Evolutionary conservation across 2,888 invertebrate species (phyloP).

Genomic region (Crossocerus cetratus): DNA sequence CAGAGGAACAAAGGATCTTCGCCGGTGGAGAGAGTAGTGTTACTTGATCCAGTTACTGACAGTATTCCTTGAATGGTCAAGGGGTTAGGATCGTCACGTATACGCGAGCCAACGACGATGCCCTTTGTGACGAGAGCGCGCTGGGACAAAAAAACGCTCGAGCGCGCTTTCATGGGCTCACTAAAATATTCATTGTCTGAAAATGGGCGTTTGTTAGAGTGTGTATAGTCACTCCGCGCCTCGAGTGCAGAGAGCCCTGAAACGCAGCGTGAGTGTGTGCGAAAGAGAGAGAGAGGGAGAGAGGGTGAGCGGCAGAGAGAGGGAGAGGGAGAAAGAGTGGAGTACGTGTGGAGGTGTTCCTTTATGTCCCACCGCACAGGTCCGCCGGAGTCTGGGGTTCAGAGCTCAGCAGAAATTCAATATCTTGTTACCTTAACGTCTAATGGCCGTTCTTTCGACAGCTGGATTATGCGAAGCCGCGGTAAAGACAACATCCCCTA

Average conservation of each 20-base stretch:
- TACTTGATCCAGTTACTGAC: constrained; percentile 58
- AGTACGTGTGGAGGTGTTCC: constrained; percentile 57
- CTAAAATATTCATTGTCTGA: constrained; percentile 72
- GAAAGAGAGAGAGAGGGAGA: background rate
- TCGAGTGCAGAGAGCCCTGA: constrained; percentile 47
- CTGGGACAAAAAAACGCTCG: constrained; percentile 50
- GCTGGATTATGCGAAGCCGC: constrained; percentile 33
- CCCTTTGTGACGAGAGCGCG: constrained; percentile 51
- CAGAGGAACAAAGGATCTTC: constrained; percentile 39
- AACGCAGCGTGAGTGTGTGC: constrained; percentile 28
- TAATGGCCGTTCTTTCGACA: constrained; percentile 54
- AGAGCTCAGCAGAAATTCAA: constrained; percentile 59
- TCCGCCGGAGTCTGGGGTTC: constrained; percentile 46
- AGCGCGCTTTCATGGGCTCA: constrained; percentile 64
- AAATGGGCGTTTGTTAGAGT: constrained; percentile 69
- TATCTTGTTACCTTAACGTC: constrained; percentile 53
- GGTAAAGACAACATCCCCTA: too few species aligned
- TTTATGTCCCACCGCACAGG: constrained; percentile 65
- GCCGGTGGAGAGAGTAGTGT: constrained; percentile 41
- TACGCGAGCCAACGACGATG: constrained; percentile 40
- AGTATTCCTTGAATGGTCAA: constrained; percentile 55
- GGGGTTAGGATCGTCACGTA: constrained; percentile 51
- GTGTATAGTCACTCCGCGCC: constrained; percentile 51
- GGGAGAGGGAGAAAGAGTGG: constrained; percentile 10
- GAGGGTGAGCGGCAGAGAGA: background rate